phyloP scores from a whole-genome alignment of 1,140 invertebrate species.

The Alviniconcha marisindica region DNA sequence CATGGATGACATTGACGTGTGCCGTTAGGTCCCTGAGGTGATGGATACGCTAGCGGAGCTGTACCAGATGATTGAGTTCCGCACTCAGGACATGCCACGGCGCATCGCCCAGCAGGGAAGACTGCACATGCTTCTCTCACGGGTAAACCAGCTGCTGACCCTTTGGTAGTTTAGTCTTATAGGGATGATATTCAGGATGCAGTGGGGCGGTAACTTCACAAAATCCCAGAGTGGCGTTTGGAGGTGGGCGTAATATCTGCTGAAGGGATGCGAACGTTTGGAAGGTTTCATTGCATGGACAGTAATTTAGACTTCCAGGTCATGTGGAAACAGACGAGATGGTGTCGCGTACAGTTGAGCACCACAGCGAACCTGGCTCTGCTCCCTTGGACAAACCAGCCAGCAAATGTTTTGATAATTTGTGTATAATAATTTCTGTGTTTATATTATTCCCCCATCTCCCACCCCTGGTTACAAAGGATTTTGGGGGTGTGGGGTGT shows the following conservation, averaged over 20 bases:
- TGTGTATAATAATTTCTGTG: too few relatives aligned
- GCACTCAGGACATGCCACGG: slow-evolving; percentile 61
- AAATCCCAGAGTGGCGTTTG: background rate
- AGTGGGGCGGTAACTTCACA: background rate
- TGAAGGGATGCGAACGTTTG: background rate
- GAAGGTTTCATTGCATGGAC: background rate
- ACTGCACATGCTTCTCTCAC: slow-evolving; percentile 70
- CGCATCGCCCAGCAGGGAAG: slow-evolving; percentile 70
- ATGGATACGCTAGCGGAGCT: slow-evolving; percentile 67
- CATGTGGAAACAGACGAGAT: background rate
- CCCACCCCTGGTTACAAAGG: too few relatives aligned
- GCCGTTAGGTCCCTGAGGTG: slow-evolving; percentile 71
- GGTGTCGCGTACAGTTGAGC: too few relatives aligned
- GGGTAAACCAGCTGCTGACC: slow-evolving; percentile 54
- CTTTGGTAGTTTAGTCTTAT: background rate
- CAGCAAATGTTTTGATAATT: too few relatives aligned
- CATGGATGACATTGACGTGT: too few relatives aligned
- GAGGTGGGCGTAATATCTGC: background rate
- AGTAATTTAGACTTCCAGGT: background rate
- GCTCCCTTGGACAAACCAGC: too few relatives aligned
- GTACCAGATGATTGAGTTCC: slow-evolving; percentile 71
- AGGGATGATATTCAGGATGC: background rate
- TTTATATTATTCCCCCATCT: too few relatives aligned
- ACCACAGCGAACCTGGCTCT: background rate
- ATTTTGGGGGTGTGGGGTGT: too few relatives aligned